These are phyloP conservation scores for Nerophis lumbriciformis DNA, from an alignment of 2,113 vertebrate species.

Conservation along the genomic window DNA sequence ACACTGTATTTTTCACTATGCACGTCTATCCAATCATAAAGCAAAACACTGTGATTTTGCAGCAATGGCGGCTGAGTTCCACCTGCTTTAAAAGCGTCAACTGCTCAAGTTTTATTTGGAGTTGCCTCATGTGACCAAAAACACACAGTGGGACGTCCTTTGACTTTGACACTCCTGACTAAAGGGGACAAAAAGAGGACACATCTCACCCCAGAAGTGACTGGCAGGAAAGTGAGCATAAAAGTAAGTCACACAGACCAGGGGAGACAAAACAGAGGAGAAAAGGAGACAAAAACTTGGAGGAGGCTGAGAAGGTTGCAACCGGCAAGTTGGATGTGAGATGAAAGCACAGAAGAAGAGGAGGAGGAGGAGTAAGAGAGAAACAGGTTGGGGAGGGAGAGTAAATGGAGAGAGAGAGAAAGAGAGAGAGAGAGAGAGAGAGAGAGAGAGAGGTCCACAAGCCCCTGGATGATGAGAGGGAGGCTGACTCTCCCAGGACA, in stretches of 20 bases:
- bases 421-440: slow-evolving; percentile 62
- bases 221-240: slow-evolving; percentile 16
- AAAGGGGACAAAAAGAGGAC: slow-evolving; percentile 24
- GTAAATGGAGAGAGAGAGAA: slow-evolving; percentile 66
- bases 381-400: slow-evolving; percentile 56
- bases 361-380: slow-evolving; percentile 61
- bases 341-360: slow-evolving; percentile 64
- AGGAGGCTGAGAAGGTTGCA: slow-evolving; percentile 62
- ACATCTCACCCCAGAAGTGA: slow-evolving; percentile 29
- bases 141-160: slow-evolving; percentile 43
- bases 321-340: slow-evolving; percentile 69
- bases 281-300: slow-evolving; percentile 65
- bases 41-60: slow-evolving; percentile 37
- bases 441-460: slow-evolving; percentile 69
- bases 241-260: slow-evolving; percentile 41
- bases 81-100: slow-evolving; percentile 18
- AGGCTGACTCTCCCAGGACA: slow-evolving; percentile 73
- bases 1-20: too few species aligned
- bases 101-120: slow-evolving; percentile 41
- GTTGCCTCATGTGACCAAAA: slow-evolving; percentile 26
- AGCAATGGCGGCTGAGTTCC: slow-evolving; percentile 16
- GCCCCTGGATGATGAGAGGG: slow-evolving; percentile 77
- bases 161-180: slow-evolving; percentile 51
- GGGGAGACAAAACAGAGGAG: slow-evolving; percentile 58
- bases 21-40: slow-evolving; percentile 20